Percentiles rank a stretch among this genome's conserved stretches.
These are phyloP conservation scores for Limnephilus marmoratus DNA, from an alignment of 2,888 invertebrate species.

Conservation along the genomic window DNA sequence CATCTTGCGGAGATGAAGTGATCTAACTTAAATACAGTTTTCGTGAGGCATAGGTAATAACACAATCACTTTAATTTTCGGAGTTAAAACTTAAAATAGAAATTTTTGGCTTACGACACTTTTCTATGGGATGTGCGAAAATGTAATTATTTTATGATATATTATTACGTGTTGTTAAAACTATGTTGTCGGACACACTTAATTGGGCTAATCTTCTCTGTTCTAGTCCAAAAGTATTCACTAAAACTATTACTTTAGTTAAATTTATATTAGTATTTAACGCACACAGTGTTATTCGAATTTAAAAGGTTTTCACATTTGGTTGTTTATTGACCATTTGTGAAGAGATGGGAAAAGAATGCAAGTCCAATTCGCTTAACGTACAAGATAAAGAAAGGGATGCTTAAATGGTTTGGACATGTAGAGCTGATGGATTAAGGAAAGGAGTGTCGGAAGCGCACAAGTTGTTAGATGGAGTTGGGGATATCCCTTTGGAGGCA, in stretches of 20 bases:
- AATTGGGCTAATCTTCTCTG: not conserved
- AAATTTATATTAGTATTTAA: not conserved
- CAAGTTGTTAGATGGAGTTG: not conserved
- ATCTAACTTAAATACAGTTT: too few species aligned
- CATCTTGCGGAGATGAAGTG: too few species aligned
- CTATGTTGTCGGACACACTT: not conserved
- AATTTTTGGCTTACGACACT: too few species aligned
- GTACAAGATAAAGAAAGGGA: not conserved
- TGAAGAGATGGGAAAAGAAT: not conserved
- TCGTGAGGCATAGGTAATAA: too few species aligned
- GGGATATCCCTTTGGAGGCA: not conserved
- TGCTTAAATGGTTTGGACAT: not conserved
- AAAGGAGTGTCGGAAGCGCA: not conserved
- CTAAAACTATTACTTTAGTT: not conserved
- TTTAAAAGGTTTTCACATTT: not conserved
- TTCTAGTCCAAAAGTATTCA: constrained; percentile 5
- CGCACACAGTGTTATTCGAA: not conserved
- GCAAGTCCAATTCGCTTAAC: not conserved
- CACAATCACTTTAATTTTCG: too few species aligned
- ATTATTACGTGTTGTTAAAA: too few species aligned
- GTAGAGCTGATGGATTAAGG: not conserved
- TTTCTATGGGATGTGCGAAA: too few species aligned
- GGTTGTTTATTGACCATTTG: not conserved
- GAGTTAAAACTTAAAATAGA: too few species aligned
- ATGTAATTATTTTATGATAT: not conserved